These are phyloP conservation scores for Colius striatus DNA, from an alignment of 2,113 vertebrate species.

Conservation along the genomic window DNA sequence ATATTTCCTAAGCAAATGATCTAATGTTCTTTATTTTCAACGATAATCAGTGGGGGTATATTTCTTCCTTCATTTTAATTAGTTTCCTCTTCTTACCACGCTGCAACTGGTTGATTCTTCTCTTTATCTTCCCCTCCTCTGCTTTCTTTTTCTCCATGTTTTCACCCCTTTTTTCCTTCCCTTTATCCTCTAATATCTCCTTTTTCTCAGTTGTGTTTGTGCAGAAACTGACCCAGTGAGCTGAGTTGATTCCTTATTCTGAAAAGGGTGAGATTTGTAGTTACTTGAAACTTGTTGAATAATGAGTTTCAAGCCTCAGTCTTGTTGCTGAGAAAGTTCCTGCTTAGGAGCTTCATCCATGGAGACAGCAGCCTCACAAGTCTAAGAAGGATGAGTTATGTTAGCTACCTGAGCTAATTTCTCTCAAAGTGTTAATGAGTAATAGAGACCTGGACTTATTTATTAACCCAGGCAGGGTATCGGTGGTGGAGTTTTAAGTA, in stretches of 20 bases:
- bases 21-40: background rate
- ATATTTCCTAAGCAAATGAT: background rate
- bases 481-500: background rate
- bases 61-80: background rate
- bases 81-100: background rate
- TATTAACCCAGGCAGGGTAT: background rate
- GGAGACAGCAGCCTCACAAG: background rate
- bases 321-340: constrained; percentile 17
- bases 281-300: constrained; percentile 5
- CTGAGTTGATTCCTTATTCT: background rate
- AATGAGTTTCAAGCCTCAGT: constrained; percentile 14
- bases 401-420: background rate
- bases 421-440: background rate
- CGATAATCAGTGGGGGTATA: background rate
- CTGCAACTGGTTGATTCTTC: background rate
- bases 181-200: background rate
- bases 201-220: background rate
- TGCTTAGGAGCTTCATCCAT: constrained; percentile 10
- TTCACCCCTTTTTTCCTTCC: background rate
- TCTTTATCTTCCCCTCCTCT: background rate
- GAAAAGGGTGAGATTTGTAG: background rate
- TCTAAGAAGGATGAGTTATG: background rate
- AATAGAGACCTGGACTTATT: background rate
- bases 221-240: background rate
- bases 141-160: background rate